These are phyloP conservation scores for Tinamus major DNA, from an alignment of 2,797 vertebrate species.

Conservation along the genomic window DNA sequence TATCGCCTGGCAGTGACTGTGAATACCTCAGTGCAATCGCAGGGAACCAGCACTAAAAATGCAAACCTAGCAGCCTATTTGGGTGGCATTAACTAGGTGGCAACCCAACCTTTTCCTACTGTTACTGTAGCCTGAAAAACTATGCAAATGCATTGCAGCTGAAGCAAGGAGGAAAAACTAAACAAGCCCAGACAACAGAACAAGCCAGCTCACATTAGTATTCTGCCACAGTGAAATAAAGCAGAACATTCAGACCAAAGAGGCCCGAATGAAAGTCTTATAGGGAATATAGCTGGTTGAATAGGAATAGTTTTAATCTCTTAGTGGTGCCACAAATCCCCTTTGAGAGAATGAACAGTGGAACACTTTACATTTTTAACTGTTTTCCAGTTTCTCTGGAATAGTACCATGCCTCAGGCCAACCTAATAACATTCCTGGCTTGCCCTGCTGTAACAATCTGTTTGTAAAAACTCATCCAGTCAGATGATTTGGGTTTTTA, in stretches of 20 bases:
- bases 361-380: slow-evolving; percentile 17
- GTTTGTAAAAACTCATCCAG: slow-evolving; percentile 39
- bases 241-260: background rate
- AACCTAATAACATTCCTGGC: slow-evolving; percentile 36
- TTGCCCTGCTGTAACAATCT: slow-evolving; percentile 36
- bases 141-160: slow-evolving; percentile 4
- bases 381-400: slow-evolving; percentile 15
- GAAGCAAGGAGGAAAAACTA: background rate
- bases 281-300: background rate
- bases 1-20: rapidly evolving
- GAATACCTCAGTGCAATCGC: background rate
- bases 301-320: background rate
- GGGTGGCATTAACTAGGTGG: background rate
- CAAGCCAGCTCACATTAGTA: background rate
- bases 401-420: slow-evolving; percentile 6
- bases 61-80: background rate
- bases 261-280: background rate
- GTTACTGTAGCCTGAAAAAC: slow-evolving; percentile 2
- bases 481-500: slow-evolving; percentile 48
- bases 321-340: slow-evolving; percentile 20
- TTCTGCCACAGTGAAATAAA: background rate
- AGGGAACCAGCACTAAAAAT: background rate
- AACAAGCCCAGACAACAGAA: slow-evolving; percentile 27
- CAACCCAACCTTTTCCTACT: background rate
- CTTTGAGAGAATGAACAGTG: slow-evolving; percentile 50